These are phyloP conservation scores for Nomada lathburiana DNA, from an alignment of 2,888 invertebrate genomes.

Conservation along the genomic window DNA sequence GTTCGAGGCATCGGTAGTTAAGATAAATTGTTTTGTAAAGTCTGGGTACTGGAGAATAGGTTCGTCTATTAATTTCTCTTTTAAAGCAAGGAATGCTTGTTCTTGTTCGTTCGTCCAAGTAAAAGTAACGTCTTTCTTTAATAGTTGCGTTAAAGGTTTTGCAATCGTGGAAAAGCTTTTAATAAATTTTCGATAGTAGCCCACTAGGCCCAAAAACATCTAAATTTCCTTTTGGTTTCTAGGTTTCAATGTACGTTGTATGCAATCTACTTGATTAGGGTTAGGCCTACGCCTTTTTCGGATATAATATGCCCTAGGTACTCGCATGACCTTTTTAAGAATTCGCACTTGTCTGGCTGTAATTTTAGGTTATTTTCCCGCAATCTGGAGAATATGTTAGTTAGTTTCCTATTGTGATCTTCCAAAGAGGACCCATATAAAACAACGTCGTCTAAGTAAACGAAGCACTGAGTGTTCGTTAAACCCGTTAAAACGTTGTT, in stretches of 20 bases:
- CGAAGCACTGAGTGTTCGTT: conserved; percentile 6
- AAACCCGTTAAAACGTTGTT: conserved; percentile 64
- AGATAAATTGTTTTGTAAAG: conserved; percentile 21
- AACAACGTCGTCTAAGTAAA: conserved; percentile 45
- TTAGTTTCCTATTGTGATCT: conserved; percentile 38
- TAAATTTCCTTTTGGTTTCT: conserved; percentile 42
- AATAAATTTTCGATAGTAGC: conserved; percentile 47
- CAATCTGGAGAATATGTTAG: conserved; percentile 29
- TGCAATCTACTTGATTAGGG: conserved; percentile 1
- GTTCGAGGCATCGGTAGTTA: conserved; percentile 20
- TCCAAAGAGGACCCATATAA: conserved; percentile 37
- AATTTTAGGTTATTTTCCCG: conserved; percentile 46
- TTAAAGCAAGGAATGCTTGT: conserved; percentile 12
- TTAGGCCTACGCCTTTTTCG: conserved; percentile 7
- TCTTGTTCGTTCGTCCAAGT: conserved; percentile 15
- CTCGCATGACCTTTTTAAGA: conserved; percentile 1
- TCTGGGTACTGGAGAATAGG: conserved; percentile 24
- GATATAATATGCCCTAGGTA: conserved; percentile 6
- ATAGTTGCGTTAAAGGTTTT: conserved; percentile 34
- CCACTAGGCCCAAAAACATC: conserved; percentile 11
- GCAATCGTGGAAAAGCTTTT: conserved; percentile 37
- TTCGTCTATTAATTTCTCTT: conserved; percentile 9
- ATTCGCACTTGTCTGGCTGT: conserved; percentile 4
- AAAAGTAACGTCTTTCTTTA: conserved; percentile 38
- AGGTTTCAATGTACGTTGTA: conserved; percentile 9